Evolutionary conservation across 2,113 vertebrate genomes (phyloP).

Genomic region (Strix aluco): DNA sequence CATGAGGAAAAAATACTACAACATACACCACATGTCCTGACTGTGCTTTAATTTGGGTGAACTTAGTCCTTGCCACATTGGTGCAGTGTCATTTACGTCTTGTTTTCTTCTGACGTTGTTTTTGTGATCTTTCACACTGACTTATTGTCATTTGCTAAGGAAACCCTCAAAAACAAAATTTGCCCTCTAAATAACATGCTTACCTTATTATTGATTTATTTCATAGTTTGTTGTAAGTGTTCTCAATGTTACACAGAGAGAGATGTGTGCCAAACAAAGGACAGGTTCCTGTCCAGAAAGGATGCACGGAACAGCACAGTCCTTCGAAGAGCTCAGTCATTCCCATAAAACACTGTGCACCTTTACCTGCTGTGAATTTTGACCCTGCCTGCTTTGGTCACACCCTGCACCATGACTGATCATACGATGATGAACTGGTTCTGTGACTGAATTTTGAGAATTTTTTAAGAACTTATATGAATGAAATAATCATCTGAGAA

Average conservation of each 20-base stretch:
- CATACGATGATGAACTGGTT: background rate
- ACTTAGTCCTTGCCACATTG: background rate
- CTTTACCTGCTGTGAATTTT: background rate
- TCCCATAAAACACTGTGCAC: background rate
- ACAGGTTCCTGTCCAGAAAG: background rate
- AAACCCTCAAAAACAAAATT: constrained; percentile 37
- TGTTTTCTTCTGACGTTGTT: background rate
- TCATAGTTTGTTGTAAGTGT: background rate
- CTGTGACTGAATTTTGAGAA: background rate
- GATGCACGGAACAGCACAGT: background rate
- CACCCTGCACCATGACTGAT: background rate
- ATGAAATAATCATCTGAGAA: background rate
- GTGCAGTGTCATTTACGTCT: background rate
- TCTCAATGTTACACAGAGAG: background rate
- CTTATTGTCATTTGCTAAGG: constrained; percentile 10
- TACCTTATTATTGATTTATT: constrained; percentile 58
- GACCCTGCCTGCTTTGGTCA: background rate
- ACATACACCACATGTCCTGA: background rate
- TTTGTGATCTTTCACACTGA: constrained; percentile 9
- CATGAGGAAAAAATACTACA: background rate
- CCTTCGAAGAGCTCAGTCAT: background rate
- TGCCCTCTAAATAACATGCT: constrained; percentile 33
- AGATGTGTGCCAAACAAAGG: constrained; percentile 6
- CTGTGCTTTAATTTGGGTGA: background rate
- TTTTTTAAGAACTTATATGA: background rate